A percentile compares a stretch with the other conserved stretches of the same genome.
These are phyloP conservation scores for Rhagoletis zephyria DNA, from an alignment of 1,140 invertebrate genomes.

Conservation along the genomic window DNA sequence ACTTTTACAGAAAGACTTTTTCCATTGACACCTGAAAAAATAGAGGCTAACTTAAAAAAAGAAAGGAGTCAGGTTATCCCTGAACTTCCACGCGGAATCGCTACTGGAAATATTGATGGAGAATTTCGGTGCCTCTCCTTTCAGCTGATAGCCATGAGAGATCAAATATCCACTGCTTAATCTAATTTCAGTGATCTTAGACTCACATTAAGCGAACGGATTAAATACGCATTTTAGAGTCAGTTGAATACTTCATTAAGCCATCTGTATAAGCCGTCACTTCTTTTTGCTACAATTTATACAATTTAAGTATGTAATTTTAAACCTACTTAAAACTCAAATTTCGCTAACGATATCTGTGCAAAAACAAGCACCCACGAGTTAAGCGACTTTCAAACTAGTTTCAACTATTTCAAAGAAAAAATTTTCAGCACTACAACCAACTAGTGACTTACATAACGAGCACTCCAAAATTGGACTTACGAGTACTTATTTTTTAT, in stretches of 20 bases:
- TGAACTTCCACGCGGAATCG: too few relatives aligned
- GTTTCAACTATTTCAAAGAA: background rate
- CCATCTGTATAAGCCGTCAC: background rate
- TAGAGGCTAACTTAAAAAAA: too few relatives aligned
- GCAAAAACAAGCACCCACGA: background rate
- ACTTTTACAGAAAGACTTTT: too few relatives aligned
- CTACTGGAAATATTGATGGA: too few relatives aligned
- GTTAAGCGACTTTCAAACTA: too few relatives aligned
- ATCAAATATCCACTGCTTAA: too few relatives aligned
- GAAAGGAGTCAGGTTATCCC: too few relatives aligned
- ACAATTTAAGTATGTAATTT: background rate
- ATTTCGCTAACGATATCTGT: constrained; percentile 14
- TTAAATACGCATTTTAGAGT: background rate
- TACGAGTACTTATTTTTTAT: constrained; percentile 19
- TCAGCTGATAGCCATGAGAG: too few relatives aligned
- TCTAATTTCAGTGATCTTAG: too few relatives aligned
- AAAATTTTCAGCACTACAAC: constrained; percentile 1
- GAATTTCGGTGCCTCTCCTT: too few relatives aligned
- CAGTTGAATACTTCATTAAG: background rate
- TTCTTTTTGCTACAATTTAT: background rate
- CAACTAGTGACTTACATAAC: constrained; percentile 6
- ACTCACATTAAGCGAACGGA: too few relatives aligned
- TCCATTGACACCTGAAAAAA: too few relatives aligned
- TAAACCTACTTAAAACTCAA: constrained; percentile 3
- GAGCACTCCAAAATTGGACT: constrained; percentile 31